Conservation (phyloP, 2,113 vertebrate genomes). For the Dasyornis broadbenti region DNA sequence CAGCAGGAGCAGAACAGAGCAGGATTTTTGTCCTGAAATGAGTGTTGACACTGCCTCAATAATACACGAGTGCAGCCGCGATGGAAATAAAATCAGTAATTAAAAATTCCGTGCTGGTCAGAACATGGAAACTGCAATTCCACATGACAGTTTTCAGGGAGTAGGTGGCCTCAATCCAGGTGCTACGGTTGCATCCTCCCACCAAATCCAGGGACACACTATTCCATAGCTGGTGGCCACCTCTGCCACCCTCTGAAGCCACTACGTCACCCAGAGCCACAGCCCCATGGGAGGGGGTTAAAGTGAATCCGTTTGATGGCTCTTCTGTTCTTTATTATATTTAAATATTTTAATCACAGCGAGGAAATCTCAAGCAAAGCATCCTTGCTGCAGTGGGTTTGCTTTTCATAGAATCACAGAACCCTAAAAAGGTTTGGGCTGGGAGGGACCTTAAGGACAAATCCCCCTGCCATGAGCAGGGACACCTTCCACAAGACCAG, state of each 20-base stretch:
- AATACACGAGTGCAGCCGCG: accelerated
- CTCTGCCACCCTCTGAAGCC: background rate
- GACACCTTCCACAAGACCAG: background rate
- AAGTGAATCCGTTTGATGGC: accelerated
- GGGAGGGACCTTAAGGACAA: background rate
- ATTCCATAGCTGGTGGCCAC: background rate
- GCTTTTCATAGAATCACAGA: background rate
- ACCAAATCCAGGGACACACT: background rate
- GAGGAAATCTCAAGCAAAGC: background rate
- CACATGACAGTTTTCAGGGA: accelerated
- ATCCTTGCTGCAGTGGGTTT: background rate
- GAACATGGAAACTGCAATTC: background rate
- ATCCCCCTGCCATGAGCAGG: background rate
- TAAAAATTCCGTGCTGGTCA: background rate
- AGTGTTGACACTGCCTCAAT: background rate
- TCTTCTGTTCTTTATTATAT: background rate
- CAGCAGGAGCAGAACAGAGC: background rate
- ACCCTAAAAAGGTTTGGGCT: background rate
- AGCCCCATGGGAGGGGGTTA: background rate
- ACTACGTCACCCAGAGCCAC: background rate
- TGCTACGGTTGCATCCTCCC: background rate
- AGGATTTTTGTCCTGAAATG: background rate
- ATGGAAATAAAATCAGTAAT: background rate
- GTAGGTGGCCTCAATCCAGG: background rate
- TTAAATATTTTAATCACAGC: background rate